A percentile compares a stretch with the other conserved stretches of the same genome.
These are phyloP conservation scores for Stictocephala bisonia DNA, from an alignment of 2,888 invertebrate genomes.

Conservation along the genomic window DNA sequence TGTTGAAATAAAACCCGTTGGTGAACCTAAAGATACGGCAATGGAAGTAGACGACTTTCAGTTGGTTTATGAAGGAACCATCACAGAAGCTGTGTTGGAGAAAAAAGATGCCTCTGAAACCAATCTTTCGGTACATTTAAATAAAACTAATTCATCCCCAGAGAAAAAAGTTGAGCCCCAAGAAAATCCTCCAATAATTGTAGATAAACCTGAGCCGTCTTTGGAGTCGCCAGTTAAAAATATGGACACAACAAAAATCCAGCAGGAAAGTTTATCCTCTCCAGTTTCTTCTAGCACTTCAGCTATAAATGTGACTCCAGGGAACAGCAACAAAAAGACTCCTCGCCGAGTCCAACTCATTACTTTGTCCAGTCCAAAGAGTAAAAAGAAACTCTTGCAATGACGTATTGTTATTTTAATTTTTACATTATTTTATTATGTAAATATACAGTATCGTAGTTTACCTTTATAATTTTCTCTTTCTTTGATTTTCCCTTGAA, in stretches of 20 bases:
- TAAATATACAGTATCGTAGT: too few relatives aligned
- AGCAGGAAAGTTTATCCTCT: constrained; percentile 19
- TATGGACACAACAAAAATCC: constrained; percentile 44
- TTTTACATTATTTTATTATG: too few relatives aligned
- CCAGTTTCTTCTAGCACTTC: not conserved
- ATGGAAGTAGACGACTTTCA: constrained; percentile 46
- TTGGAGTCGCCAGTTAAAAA: constrained; percentile 53
- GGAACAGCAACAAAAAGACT: constrained; percentile 64
- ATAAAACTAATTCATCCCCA: constrained; percentile 47
- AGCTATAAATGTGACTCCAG: constrained; percentile 42
- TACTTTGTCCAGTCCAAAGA: constrained; percentile 83
- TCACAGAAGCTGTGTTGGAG: constrained; percentile 14
- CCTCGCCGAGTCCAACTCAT: constrained; percentile 79
- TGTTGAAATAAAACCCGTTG: constrained; percentile 46
- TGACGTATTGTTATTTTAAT: too few relatives aligned
- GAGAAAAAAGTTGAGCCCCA: constrained; percentile 60
- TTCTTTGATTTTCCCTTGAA: too few relatives aligned
- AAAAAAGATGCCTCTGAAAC: not conserved
- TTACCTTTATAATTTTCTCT: too few relatives aligned
- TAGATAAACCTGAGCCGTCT: constrained; percentile 23
- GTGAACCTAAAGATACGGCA: constrained; percentile 59
- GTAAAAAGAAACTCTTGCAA: constrained; percentile 68
- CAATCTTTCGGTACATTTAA: not conserved
- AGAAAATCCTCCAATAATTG: constrained; percentile 63
- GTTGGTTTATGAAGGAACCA: constrained; percentile 39